Conservation (phyloP, 92 coral and sea anemone species). For the Zoanthus sociatus region DNA sequence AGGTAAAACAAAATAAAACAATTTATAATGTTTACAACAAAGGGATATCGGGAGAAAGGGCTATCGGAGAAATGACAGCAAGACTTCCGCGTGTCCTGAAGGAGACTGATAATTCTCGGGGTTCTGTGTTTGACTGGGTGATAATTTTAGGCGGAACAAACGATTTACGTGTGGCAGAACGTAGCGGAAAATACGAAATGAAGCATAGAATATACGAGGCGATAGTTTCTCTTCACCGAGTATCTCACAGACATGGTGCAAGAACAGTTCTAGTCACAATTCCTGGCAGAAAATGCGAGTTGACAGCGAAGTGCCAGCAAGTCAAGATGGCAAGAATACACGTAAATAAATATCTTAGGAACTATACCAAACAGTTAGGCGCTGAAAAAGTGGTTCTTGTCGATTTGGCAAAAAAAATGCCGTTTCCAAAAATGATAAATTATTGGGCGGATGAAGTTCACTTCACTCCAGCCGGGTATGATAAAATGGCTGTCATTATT, state of each 20-base stretch:
- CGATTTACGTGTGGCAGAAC: constrained; percentile 2
- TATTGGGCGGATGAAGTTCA: constrained; percentile 43
- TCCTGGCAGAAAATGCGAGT: constrained; percentile 34
- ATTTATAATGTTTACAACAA: constrained; percentile 25
- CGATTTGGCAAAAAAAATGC: constrained; percentile 38
- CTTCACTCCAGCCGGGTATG: constrained; percentile 25
- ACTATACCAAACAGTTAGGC: constrained; percentile 8
- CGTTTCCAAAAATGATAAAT: constrained; percentile 21
- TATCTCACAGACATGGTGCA: constrained; percentile 21
- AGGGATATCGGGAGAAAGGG: constrained; percentile 35
- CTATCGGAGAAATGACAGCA: constrained; percentile 35
- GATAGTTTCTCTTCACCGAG: constrained; percentile 30
- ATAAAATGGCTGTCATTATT: constrained; percentile 35
- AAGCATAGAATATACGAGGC: constrained; percentile 36
- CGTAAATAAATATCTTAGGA: constrained; percentile 10
- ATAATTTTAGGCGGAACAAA: constrained; percentile 39
- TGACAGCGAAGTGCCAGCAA: neutral
- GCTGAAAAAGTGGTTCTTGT: constrained; percentile 16
- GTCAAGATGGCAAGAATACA: constrained; percentile 11
- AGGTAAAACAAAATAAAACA: neutral
- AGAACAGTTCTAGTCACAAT: constrained; percentile 16
- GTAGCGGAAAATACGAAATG: constrained; percentile 17
- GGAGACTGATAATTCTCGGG: neutral
- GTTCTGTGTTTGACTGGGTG: constrained; percentile 22
- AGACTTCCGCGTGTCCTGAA: constrained; percentile 20